phyloP scores from a whole-genome alignment of 2,113 vertebrate genomes.

The Burhinus oedicnemus region DNA sequence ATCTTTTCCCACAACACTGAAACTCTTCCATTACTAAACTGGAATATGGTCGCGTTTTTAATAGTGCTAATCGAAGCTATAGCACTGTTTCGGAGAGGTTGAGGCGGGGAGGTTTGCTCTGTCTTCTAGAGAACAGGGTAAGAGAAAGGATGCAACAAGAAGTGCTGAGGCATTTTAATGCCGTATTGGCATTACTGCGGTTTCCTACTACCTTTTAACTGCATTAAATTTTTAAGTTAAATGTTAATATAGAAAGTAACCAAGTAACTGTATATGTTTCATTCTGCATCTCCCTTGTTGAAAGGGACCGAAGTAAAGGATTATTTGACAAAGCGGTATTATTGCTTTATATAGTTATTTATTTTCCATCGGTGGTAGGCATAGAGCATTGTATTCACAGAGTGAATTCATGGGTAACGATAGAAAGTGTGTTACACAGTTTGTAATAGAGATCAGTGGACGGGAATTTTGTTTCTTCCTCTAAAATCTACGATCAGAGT shows the following conservation, averaged over 20 bases:
- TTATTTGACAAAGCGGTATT: neutral
- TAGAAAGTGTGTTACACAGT: neutral
- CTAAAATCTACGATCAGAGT: conserved; percentile 58
- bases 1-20: neutral
- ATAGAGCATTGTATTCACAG: neutral
- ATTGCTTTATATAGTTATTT: neutral
- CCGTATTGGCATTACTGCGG: neutral
- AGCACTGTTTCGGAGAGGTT: neutral
- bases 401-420: neutral
- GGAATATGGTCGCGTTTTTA: neutral
- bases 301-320: neutral
- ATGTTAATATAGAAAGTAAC: neutral
- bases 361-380: neutral
- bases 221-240: neutral
- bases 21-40: neutral
- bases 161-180: neutral
- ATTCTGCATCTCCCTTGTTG: neutral
- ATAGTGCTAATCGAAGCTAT: neutral
- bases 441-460: neutral
- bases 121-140: neutral
- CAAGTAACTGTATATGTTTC: neutral
- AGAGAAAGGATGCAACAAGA: neutral
- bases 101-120: neutral
- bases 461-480: neutral
- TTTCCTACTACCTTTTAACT: neutral